phyloP scores from a whole-genome alignment of 2,888 invertebrate species.

The Aspidapion aeneum region DNA sequence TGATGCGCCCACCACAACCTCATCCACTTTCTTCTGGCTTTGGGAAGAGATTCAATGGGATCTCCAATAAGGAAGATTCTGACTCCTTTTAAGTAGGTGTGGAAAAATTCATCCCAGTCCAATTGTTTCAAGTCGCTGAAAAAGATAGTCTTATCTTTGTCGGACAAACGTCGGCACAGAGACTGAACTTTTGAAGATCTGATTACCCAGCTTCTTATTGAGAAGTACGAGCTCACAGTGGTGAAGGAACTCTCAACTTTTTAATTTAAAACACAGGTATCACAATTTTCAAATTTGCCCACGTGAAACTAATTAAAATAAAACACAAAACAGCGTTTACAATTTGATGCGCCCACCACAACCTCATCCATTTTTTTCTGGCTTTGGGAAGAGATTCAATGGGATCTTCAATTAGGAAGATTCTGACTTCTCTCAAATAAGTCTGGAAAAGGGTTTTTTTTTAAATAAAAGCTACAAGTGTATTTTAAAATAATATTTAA shows the following conservation, averaged over 20 bases:
- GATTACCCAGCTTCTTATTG: slow-evolving; percentile 67
- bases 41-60: slow-evolving; percentile 61
- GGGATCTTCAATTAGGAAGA: slow-evolving; percentile 76
- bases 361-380: slow-evolving; percentile 30
- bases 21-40: slow-evolving; percentile 46
- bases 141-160: slow-evolving; percentile 57
- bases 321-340: slow-evolving; percentile 16
- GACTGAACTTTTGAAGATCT: slow-evolving; percentile 57
- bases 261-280: background rate
- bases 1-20: slow-evolving; percentile 25
- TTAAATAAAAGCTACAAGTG: too few species aligned
- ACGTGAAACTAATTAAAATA: slow-evolving; percentile 17
- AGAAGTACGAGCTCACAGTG: slow-evolving; percentile 72
- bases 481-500: too few species aligned
- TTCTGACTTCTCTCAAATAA: slow-evolving; percentile 77
- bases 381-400: slow-evolving; percentile 63
- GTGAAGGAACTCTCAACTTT: too few species aligned
- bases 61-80: slow-evolving; percentile 78
- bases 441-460: too few species aligned
- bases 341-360: slow-evolving; percentile 23
- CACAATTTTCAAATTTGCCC: slow-evolving; percentile 11
- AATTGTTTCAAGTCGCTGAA: slow-evolving; percentile 70
- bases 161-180: slow-evolving; percentile 53
- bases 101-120: slow-evolving; percentile 73
- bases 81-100: slow-evolving; percentile 68